A percentile compares a stretch with the other conserved stretches of the same genome.
Evolutionary conservation across 2,113 vertebrate species (phyloP).

Genomic region (Tetrao urogallus): DNA sequence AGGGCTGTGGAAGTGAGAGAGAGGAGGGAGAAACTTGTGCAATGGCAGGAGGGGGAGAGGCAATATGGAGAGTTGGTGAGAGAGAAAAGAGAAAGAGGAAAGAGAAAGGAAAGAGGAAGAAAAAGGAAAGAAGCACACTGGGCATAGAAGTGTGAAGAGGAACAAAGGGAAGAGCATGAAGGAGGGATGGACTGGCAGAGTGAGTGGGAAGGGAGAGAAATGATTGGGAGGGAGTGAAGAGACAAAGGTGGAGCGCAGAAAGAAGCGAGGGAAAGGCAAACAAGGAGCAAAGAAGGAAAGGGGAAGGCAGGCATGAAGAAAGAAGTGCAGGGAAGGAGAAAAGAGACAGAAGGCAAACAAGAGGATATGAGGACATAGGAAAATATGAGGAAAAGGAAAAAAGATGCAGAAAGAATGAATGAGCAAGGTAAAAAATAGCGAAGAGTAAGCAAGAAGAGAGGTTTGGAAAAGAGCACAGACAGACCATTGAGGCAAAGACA

Average conservation of each 20-base stretch:
- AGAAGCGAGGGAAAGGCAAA: neutral
- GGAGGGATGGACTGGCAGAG: neutral
- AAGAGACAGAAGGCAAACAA: neutral
- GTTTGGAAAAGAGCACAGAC: neutral
- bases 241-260: neutral
- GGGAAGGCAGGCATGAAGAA: neutral
- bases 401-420: neutral
- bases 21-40: neutral
- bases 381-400: neutral
- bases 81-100: neutral
- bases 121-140: neutral
- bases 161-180: neutral
- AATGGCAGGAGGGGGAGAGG: neutral
- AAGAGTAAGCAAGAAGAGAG: neutral
- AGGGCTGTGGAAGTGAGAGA: neutral
- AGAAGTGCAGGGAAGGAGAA: neutral
- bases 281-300: neutral
- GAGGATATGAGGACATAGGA: neutral
- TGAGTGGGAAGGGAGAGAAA: neutral
- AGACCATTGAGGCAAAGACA: neutral
- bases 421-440: neutral
- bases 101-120: neutral
- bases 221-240: neutral
- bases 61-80: rapidly evolving
- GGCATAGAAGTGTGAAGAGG: neutral